Evolutionary conservation across 30 jellyfish, hydroid and myxozoan species (phyloP), one percentile per base, ranked within the genome.

Genomic region (Aurelia coerulea): DNA sequence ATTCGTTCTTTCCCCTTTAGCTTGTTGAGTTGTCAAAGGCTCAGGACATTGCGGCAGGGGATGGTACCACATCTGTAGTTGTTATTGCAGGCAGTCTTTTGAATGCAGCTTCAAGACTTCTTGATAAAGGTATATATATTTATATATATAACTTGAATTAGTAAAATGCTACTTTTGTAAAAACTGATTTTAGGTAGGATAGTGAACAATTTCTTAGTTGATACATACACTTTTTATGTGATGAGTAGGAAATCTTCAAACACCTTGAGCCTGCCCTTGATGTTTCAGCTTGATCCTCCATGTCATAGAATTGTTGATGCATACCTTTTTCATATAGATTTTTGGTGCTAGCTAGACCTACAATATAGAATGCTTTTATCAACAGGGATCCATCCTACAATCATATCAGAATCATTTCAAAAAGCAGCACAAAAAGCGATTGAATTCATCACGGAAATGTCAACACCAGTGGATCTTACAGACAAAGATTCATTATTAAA

Each of bases 41-140:
- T 18, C 99, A 95, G 84, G 99, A 95, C 63, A 79, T 95, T 68
- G 99, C 90, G 71, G 99, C 99, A 10, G 99, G 99, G 8, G 99
- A 95, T 79, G 99, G 99, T 10, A 95, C 99, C 42, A 95, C 99
- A 71, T 90, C 99, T 13, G 99, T 95, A 11, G 99, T 95, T 31
- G 97, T 95, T 14, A 85, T 90, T 86, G 99, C 99, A 59, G 97
- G 98, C 14, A 90, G 99, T 71, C 86, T 95, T 32, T 90, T 95
- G 59, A 56, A 79, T 71, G 97, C 97, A 39, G 99, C 99, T 23
- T 75, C 81, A 68, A 66, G 92, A 41, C 73, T 95, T 23, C 65
- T 95, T 60, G 98, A 95, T 42, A 85, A 82, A 86, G 98, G 96
- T 76, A 23, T 23, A 23, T 23, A 23, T 23, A 23, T 23, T 23